These are phyloP conservation scores for Coregonus suidteri DNA, from an alignment of 2,797 vertebrate species.

Conservation along the genomic window DNA sequence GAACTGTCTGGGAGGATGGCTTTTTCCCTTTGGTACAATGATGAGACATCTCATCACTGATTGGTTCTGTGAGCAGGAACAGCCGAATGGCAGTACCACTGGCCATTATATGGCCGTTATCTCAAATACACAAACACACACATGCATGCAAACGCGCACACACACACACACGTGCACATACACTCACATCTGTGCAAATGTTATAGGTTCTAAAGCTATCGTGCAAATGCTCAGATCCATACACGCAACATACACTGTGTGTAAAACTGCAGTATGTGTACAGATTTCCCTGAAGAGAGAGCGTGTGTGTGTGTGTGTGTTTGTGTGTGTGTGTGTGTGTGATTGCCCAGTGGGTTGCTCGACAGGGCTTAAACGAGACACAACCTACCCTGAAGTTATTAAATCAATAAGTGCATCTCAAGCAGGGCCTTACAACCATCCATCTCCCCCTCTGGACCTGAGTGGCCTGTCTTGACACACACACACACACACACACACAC, in stretches of 20 bases:
- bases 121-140: neutral
- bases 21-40: slow-evolving; percentile 53
- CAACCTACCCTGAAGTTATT: slow-evolving; percentile 55
- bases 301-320: slow-evolving; percentile 23
- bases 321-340: slow-evolving; percentile 20
- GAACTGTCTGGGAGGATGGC: slow-evolving; percentile 28
- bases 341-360: neutral
- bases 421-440: slow-evolving; percentile 32
- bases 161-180: slow-evolving; percentile 56
- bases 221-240: slow-evolving; percentile 59
- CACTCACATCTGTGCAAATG: slow-evolving; percentile 17
- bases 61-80: slow-evolving; percentile 44
- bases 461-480: neutral
- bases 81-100: slow-evolving; percentile 43
- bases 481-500: slow-evolving; percentile 21
- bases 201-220: slow-evolving; percentile 34
- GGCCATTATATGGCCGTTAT: slow-evolving; percentile 33
- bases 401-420: slow-evolving; percentile 46
- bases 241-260: slow-evolving; percentile 23
- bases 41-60: slow-evolving; percentile 55
- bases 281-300: slow-evolving; percentile 21
- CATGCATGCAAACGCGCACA: slow-evolving; percentile 27
- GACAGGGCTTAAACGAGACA: slow-evolving; percentile 42
- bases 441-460: slow-evolving; percentile 25
- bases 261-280: slow-evolving; percentile 11